These are phyloP conservation scores for Phymastichus coffea DNA, from an alignment of 1,140 invertebrate species.

Conservation along the genomic window DNA sequence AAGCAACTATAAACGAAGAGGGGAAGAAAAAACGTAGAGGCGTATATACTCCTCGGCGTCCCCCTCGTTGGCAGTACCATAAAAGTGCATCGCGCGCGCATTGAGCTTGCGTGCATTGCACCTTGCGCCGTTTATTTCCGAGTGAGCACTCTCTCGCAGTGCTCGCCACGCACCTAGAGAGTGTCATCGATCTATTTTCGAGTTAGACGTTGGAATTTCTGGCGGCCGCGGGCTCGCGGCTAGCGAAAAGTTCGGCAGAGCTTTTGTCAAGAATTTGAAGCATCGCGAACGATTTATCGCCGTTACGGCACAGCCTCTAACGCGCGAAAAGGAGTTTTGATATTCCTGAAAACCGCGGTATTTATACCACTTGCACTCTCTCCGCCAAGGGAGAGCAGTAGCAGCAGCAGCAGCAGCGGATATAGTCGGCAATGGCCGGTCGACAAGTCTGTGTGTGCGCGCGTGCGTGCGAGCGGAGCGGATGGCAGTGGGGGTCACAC, in stretches of 20 bases:
- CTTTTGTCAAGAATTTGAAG: not conserved
- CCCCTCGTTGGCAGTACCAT: no score
- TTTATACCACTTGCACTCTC: slow-evolving; percentile 24
- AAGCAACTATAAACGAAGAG: no score
- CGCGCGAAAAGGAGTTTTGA: no score
- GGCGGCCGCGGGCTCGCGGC: slow-evolving; percentile 1
- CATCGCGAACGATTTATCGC: slow-evolving; percentile 2
- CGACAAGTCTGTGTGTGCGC: slow-evolving; percentile 34
- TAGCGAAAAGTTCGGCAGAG: no score
- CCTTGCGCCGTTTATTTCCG: slow-evolving; percentile 26
- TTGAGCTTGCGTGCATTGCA: slow-evolving; percentile 25
- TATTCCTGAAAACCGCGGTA: slow-evolving; percentile 16
- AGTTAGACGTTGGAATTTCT: slow-evolving; percentile 22
- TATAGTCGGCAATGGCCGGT: no score
- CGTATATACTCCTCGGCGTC: no score
- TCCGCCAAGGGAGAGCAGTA: slow-evolving; percentile 31
- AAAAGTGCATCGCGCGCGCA: slow-evolving; percentile 18
- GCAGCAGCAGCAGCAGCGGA: slow-evolving; percentile 2
- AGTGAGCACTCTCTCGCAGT: no score
- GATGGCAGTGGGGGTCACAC: slow-evolving; percentile 55
- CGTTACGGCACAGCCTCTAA: no score
- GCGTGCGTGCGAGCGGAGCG: slow-evolving; percentile 18
- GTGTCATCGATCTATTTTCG: slow-evolving; percentile 29
- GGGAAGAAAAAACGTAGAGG: no score
- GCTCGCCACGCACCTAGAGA: no score